phyloP scores from a whole-genome alignment of 2,888 invertebrate species.

The Asteroscopus sphinx region DNA sequence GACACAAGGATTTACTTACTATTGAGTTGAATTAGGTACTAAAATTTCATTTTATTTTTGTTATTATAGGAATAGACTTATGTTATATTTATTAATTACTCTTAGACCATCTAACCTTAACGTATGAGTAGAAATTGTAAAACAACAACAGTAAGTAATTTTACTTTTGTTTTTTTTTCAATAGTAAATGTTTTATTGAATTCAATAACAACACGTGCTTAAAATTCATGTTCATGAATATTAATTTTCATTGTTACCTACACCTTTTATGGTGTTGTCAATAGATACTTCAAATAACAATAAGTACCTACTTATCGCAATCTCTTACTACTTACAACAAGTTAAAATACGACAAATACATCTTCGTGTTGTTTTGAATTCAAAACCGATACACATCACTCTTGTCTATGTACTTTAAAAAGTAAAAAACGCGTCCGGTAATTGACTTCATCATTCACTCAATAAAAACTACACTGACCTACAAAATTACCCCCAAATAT shows the following conservation, averaged over 20 bases:
- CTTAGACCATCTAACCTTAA: too few species aligned
- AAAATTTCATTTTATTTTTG: too few species aligned
- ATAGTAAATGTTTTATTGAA: too few species aligned
- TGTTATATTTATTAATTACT: too few species aligned
- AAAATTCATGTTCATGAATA: too few species aligned
- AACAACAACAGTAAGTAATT: too few species aligned
- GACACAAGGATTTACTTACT: too few species aligned
- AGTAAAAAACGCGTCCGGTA: not conserved
- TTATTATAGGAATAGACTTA: too few species aligned
- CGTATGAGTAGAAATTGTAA: too few species aligned
- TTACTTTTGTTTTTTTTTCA: too few species aligned
- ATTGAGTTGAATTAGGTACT: too few species aligned
- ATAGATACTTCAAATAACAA: not conserved
- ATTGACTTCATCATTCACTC: not conserved
- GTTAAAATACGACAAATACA: slow-evolving; percentile 19
- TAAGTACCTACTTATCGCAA: slow-evolving; percentile 1
- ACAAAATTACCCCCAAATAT: slow-evolving; percentile 45
- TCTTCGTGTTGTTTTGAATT: not conserved
- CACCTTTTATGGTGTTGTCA: slow-evolving; percentile 1
- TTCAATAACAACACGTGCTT: too few species aligned
- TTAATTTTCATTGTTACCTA: not conserved
- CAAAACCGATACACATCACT: not conserved
- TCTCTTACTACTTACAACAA: not conserved
- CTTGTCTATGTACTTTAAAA: not conserved
- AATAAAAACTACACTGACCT: slow-evolving; percentile 30